phyloP scores from a whole-genome alignment of 1,140 invertebrate genomes.

The Papilio polytes region DNA sequence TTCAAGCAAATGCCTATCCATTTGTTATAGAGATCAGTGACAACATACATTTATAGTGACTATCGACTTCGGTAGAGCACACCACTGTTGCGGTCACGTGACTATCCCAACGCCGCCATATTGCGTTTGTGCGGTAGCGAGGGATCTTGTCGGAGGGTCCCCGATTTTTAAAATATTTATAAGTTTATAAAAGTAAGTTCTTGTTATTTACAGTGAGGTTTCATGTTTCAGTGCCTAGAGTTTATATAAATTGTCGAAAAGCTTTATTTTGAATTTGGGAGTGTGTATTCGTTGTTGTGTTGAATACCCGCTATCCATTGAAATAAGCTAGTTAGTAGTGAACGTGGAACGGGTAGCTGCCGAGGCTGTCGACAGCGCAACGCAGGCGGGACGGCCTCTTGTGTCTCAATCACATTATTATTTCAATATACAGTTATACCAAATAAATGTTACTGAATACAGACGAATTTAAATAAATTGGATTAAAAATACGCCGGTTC shows the following conservation, averaged over 20 bases:
- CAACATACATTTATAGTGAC: slow-evolving; percentile 28
- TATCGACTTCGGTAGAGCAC: slow-evolving; percentile 42
- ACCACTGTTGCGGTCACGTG: slow-evolving; percentile 62
- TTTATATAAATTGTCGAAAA: slow-evolving; percentile 30
- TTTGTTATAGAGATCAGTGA: no score
- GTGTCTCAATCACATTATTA: slow-evolving; percentile 38
- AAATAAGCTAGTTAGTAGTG: slow-evolving; percentile 70
- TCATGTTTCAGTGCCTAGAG: slow-evolving; percentile 42
- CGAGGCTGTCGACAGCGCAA: slow-evolving; percentile 60
- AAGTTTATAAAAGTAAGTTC: slow-evolving; percentile 46
- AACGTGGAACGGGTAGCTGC: slow-evolving; percentile 63
- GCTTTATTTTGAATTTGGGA: slow-evolving; percentile 38
- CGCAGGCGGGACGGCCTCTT: slow-evolving; percentile 56
- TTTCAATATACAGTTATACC: slow-evolving; percentile 36
- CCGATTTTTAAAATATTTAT: slow-evolving; percentile 58
- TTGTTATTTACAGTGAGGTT: slow-evolving; percentile 35
- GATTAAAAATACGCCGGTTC: slow-evolving; percentile 53
- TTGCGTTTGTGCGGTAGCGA: slow-evolving; percentile 67
- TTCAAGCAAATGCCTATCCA: no score
- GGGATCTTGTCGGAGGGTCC: slow-evolving; percentile 60
- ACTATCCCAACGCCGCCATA: slow-evolving; percentile 68
- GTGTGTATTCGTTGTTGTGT: slow-evolving; percentile 54
- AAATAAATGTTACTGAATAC: slow-evolving; percentile 32
- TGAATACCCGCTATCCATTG: slow-evolving; percentile 54
- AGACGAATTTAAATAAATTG: slow-evolving; percentile 10